Evolutionary conservation across 1,140 invertebrate genomes (phyloP).

Genomic region (Zophobas atratus): DNA sequence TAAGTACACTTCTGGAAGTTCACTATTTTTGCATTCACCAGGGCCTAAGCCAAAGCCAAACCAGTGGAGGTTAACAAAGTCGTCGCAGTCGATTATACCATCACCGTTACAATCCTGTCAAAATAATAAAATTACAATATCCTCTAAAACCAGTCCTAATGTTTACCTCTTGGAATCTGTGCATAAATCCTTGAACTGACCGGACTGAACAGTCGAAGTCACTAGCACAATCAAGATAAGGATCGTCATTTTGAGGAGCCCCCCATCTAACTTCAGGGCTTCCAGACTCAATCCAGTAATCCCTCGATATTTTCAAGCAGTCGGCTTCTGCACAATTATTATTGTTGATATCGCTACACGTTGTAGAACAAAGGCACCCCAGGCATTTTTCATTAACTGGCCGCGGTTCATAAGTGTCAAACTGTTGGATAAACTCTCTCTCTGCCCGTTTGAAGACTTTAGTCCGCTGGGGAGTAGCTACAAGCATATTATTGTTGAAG

Average conservation of each 20-base stretch:
- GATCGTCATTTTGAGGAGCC: constrained; percentile 68
- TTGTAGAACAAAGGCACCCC: constrained; percentile 89
- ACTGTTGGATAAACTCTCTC: too few relatives aligned
- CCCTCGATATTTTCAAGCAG: constrained; percentile 89
- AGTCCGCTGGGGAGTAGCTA: too few relatives aligned
- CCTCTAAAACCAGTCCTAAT: neutral
- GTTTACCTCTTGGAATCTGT: constrained; percentile 79
- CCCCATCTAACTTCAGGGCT: constrained; percentile 80
- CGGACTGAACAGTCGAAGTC: constrained; percentile 83
- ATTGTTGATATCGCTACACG: constrained; percentile 80
- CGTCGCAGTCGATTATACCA: constrained; percentile 83
- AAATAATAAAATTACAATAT: neutral
- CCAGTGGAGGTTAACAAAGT: constrained; percentile 87
- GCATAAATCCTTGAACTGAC: constrained; percentile 85
- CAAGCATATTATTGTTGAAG: too few relatives aligned
- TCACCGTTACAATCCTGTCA: constrained; percentile 87
- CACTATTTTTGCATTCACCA: constrained; percentile 77
- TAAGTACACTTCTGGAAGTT: constrained; percentile 70
- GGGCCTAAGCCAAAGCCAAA: constrained; percentile 71
- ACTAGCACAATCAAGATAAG: constrained; percentile 81
- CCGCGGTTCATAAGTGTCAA: too few relatives aligned
- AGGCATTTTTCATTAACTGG: constrained; percentile 80
- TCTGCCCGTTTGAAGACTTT: too few relatives aligned
- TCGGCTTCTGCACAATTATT: constrained; percentile 72
- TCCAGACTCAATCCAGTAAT: constrained; percentile 89